A percentile compares a stretch with the other conserved stretches of the same genome.
Conservation (phyloP, 2,797 vertebrate species). For the Margarornis squamiger region DNA sequence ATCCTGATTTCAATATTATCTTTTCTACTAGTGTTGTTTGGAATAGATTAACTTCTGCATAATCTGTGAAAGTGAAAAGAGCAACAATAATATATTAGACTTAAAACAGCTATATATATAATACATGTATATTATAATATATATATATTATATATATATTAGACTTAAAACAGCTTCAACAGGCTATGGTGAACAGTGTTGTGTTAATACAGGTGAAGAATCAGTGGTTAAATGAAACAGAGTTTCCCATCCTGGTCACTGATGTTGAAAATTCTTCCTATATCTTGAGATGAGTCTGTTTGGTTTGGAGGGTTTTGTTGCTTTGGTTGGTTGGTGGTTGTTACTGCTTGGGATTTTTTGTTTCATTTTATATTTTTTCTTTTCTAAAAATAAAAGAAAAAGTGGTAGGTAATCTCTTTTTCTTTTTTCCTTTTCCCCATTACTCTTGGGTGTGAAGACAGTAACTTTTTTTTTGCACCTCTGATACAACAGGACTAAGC, state of each 20-base stretch:
- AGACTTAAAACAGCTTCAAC: background rate
- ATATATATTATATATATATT: too few relatives aligned
- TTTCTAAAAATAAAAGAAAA: background rate
- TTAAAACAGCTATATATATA: too few relatives aligned
- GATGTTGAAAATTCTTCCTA: background rate
- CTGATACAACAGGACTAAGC: background rate
- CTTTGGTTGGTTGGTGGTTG: background rate
- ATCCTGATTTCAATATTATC: background rate
- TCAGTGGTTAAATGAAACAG: background rate
- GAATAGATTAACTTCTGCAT: background rate
- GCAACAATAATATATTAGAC: background rate
- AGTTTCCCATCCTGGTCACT: background rate
- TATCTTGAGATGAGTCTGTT: background rate
- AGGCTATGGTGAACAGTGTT: background rate
- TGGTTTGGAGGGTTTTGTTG: background rate
- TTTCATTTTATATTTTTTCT: fast-evolving
- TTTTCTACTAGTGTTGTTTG: background rate
- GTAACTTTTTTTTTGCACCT: background rate
- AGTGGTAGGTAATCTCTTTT: background rate
- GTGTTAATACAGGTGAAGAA: background rate
- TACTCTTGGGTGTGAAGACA: background rate
- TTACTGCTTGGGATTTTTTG: background rate
- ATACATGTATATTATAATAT: too few relatives aligned
- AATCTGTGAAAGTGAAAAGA: background rate
- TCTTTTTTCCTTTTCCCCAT: background rate